phyloP scores from a whole-genome alignment of 2,113 vertebrate species.

The Phalacrocorax pelagicus region DNA sequence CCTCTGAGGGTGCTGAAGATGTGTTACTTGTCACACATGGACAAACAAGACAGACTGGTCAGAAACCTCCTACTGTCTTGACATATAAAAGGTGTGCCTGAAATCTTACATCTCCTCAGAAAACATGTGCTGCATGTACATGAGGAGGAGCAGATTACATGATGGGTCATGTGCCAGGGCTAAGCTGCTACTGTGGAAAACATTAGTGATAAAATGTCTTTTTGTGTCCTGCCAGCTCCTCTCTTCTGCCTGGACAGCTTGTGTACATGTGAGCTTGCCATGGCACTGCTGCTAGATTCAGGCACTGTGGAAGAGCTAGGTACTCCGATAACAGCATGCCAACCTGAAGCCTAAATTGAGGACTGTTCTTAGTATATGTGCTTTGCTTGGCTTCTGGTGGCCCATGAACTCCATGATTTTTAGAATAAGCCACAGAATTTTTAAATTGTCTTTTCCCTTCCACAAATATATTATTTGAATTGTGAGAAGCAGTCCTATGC shows the following conservation, averaged over 20 bases:
- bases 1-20: neutral
- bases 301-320: neutral
- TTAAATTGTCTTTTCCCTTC: neutral
- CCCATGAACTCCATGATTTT: neutral
- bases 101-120: neutral
- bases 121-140: neutral
- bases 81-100: neutral
- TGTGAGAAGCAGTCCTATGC: neutral
- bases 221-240: neutral
- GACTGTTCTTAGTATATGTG: neutral
- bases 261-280: neutral
- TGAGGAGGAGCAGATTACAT: neutral
- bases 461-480: neutral
- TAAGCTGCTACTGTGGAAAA: neutral
- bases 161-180: neutral
- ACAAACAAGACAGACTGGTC: neutral
- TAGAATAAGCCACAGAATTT: neutral
- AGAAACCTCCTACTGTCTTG: neutral
- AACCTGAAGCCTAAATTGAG: neutral
- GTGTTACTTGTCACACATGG: neutral
- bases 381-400: neutral
- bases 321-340: neutral
- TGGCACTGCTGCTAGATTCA: neutral
- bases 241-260: neutral
- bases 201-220: neutral